Conservation (phyloP, 2,797 vertebrate species). For the Trichosurus vulpecula region DNA sequence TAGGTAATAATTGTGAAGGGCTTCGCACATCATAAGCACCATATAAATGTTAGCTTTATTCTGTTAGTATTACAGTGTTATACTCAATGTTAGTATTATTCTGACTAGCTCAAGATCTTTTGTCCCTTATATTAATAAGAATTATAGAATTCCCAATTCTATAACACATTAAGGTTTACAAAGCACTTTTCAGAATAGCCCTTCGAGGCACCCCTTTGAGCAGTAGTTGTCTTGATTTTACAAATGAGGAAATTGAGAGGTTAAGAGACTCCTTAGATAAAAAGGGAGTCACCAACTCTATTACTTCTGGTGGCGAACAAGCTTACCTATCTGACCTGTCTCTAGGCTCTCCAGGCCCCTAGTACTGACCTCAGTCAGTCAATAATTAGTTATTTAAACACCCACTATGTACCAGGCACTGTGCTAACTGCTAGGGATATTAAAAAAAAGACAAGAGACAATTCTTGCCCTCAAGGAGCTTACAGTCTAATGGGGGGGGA, state of each 20-base stretch:
- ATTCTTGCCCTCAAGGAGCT: not conserved
- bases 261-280: not conserved
- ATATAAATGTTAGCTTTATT: not conserved
- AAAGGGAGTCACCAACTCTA: not conserved
- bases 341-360: not conserved
- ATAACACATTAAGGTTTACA: not conserved
- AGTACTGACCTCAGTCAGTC: not conserved
- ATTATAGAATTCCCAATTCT: not conserved
- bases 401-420: not conserved
- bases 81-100: not conserved
- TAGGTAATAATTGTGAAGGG: not conserved
- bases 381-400: not conserved
- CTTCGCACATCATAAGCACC: accelerated
- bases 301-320: not conserved
- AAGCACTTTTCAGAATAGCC: not conserved
- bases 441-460: not conserved
- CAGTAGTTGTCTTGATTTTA: not conserved
- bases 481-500: not conserved
- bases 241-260: not conserved
- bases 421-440: not conserved
- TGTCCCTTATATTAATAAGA: not conserved
- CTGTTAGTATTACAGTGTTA: no score
- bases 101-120: not conserved
- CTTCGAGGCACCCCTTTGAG: not conserved
- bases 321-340: not conserved